A percentile compares a stretch with the other conserved stretches of the same genome.
Evolutionary conservation across 1,140 invertebrate species (phyloP).

Genomic region (Ladona fulva): DNA sequence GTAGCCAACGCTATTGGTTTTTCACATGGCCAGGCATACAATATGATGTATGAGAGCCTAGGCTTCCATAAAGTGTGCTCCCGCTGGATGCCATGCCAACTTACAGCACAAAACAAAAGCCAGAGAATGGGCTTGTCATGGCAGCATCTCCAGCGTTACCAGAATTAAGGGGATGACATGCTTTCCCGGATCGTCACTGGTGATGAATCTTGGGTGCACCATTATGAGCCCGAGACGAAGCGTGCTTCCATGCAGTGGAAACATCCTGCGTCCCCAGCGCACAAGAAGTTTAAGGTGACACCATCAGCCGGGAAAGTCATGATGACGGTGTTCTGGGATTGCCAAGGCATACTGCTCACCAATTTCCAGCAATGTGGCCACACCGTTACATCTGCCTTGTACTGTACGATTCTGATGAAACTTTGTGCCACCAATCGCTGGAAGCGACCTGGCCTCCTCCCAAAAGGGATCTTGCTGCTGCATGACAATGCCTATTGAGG

Average conservation of each 20-base stretch:
- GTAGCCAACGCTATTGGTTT: no score
- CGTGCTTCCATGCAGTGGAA: background rate
- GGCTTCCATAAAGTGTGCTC: no score
- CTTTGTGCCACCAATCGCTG: background rate
- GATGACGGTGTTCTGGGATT: background rate
- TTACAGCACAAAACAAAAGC: no score
- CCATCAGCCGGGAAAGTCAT: background rate
- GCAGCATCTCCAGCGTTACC: no score
- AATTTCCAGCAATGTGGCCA: background rate
- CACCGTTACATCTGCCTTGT: background rate
- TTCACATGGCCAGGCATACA: no score
- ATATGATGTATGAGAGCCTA: no score
- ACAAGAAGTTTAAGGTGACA: background rate
- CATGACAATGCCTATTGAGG: background rate
- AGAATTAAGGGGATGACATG: no score
- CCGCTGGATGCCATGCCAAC: no score
- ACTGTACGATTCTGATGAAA: background rate
- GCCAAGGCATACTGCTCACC: background rate
- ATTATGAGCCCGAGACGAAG: background rate
- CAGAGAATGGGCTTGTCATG: no score
- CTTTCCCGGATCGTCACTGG: no score
- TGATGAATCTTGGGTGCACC: background rate
- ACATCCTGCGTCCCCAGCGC: background rate
- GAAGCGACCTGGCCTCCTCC: background rate
- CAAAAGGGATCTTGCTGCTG: background rate